Percentiles rank a stretch among this genome's conserved stretches.
phyloP scores from a whole-genome alignment of 1,140 invertebrate genomes.

The Holotrichia oblita region DNA sequence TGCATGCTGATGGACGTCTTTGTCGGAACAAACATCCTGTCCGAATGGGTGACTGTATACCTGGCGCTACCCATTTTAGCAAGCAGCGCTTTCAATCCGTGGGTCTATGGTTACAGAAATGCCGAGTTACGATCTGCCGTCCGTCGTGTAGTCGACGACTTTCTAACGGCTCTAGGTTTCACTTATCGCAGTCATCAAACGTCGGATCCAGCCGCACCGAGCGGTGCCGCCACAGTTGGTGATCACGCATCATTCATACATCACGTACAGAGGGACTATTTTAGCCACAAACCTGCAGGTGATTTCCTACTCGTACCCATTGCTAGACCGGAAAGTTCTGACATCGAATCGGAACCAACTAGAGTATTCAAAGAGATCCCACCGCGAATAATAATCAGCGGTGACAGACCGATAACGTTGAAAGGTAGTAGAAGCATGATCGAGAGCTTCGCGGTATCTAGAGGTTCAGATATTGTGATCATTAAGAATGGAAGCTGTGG shows the following conservation, averaged over 20 bases:
- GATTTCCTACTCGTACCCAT: conserved; percentile 58
- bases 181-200: conserved; percentile 56
- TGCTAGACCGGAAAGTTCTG: conserved; percentile 55
- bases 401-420: conserved; percentile 49
- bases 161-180: conserved; percentile 62
- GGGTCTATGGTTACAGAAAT: conserved; percentile 75
- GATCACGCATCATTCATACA: conserved; percentile 57
- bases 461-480: conserved; percentile 55
- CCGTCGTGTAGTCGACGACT: conserved; percentile 65
- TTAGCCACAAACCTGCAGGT: conserved; percentile 50
- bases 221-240: conserved; percentile 55
- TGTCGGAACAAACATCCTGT: conserved; percentile 63
- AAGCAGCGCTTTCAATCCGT: conserved; percentile 72
- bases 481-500: conserved; percentile 49
- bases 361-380: conserved; percentile 50
- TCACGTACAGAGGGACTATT: conserved; percentile 53
- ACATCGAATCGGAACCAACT: conserved; percentile 50
- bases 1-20: conserved; percentile 69
- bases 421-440: conserved; percentile 57
- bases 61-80: conserved; percentile 68
- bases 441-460: conserved; percentile 55
- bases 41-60: conserved; percentile 66
- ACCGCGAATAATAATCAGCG: conserved; percentile 49
- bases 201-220: conserved; percentile 53
- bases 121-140: conserved; percentile 71